phyloP scores from a whole-genome alignment of 2,797 vertebrate genomes.

The Apodemus agrarius region DNA sequence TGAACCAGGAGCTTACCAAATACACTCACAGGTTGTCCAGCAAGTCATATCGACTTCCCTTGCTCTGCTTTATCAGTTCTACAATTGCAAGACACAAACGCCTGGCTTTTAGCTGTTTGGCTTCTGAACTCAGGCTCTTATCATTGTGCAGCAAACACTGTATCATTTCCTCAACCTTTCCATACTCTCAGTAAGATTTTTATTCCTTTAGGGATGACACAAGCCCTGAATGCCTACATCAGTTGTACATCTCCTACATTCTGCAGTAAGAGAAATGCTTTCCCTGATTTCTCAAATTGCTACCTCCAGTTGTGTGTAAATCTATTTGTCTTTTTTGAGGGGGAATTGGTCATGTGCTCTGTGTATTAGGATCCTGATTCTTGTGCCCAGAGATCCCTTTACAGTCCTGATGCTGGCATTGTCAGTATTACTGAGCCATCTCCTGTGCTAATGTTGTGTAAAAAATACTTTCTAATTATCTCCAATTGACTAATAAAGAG shows the following conservation, averaged over 20 bases:
- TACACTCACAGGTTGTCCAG: not conserved
- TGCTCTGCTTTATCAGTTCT: not conserved
- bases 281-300: not conserved
- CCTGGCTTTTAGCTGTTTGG: too few species aligned
- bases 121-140: not conserved
- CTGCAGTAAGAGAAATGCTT: not conserved
- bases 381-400: not conserved
- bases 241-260: not conserved
- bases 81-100: not conserved
- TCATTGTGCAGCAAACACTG: not conserved
- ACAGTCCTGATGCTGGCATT: not conserved
- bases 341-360: not conserved
- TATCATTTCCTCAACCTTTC: not conserved
- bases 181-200: not conserved
- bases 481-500: not conserved
- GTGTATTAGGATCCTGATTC: not conserved
- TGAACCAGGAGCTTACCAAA: not conserved
- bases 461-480: not conserved
- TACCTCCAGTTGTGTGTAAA: slow-evolving; percentile 34
- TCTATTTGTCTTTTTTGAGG: not conserved
- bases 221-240: not conserved
- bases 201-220: not conserved
- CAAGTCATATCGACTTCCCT: not conserved
- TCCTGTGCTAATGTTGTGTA: not conserved
- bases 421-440: not conserved